These are phyloP conservation scores for Megalopta genalis DNA, from an alignment of 1,140 invertebrate genomes.

Conservation along the genomic window DNA sequence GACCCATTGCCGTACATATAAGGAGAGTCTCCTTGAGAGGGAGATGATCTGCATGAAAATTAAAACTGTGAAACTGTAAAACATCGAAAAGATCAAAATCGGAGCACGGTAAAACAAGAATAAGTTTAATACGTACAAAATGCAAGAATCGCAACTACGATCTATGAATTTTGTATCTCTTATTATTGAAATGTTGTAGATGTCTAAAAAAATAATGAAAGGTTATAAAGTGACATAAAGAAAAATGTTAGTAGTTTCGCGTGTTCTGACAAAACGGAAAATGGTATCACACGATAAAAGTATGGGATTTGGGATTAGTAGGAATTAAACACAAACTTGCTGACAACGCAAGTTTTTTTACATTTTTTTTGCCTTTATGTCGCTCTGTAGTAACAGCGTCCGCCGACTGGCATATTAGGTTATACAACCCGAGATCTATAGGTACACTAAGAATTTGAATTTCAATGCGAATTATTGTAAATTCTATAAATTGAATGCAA, in stretches of 20 bases:
- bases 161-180: constrained; percentile 23
- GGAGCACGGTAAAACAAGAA: constrained; percentile 71
- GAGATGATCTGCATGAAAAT: too few species aligned
- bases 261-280: constrained; percentile 88
- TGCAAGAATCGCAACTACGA: constrained; percentile 2
- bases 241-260: constrained; percentile 91
- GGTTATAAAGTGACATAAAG: constrained; percentile 97
- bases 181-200: constrained; percentile 77
- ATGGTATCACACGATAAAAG: constrained; percentile 97
- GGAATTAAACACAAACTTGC: constrained; percentile 90
- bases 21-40: too few species aligned
- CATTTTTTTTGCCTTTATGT: constrained; percentile 90
- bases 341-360: constrained; percentile 95
- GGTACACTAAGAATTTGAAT: constrained; percentile 80
- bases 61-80: constrained; percentile 79
- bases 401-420: constrained; percentile 92
- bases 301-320: constrained; percentile 95
- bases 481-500: constrained; percentile 6
- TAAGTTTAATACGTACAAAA: constrained; percentile 57
- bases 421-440: constrained; percentile 94
- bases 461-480: neutral
- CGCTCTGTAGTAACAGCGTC: constrained; percentile 91
- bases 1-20: too few species aligned
- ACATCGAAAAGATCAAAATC: constrained; percentile 78
- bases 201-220: constrained; percentile 92